Base-by-base conservation (phyloP, 2,888 invertebrate species). In the Anthoptus insignis region DNA sequence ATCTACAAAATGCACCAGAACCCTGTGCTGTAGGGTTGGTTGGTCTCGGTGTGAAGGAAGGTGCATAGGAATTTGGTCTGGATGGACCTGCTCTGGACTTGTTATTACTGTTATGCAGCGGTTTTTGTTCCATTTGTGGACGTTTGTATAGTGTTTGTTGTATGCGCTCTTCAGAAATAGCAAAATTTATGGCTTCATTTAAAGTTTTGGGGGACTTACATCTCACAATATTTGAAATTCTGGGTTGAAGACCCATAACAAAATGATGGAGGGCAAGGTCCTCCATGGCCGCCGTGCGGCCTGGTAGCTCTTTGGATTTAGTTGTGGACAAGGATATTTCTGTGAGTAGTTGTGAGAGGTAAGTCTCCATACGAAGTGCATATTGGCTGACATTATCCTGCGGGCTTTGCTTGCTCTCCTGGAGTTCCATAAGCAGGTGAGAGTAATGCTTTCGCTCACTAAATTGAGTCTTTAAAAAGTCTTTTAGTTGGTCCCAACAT, bases 201-300 rank as follows among this genome's bases (percentile, higher is more conserved):
- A 69, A 21, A 0, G 52, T 61, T 45, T 59, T 63, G 1, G 67
- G 68, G 2, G 52, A 45, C 11, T 45, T 65, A 37, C 70, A 66
- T 37, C 70, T 37, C 0, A 71, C 58, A 13, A 68, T 61, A 14
- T 34, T 64, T 0, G 69, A 71, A 3, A 71, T 21, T 13, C 49
- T 19, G 0, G 69, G 69, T 0, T 68, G 29, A 4, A 73, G 37
- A 2, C 70, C 74, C 9, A 68, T 47, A 1, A 63, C 14, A 39
- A 73, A 72, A 45, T 63, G 58, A 32, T 72, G 70, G 2, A 73
- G 64, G 14, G 68, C 67, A 6, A 70, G 21, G n/a, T 71, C 72
- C 29, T 73, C 72, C 71, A 73, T 73, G 3, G 71, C 67, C 0
- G 74, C 73, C 3, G 42, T 65, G 2, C 71, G 59, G 14, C 72